Evolutionary conservation across 2,797 vertebrate genomes (phyloP), one percentile per base, ranked within the genome.

Genomic region (Lerista edwardsae): DNA sequence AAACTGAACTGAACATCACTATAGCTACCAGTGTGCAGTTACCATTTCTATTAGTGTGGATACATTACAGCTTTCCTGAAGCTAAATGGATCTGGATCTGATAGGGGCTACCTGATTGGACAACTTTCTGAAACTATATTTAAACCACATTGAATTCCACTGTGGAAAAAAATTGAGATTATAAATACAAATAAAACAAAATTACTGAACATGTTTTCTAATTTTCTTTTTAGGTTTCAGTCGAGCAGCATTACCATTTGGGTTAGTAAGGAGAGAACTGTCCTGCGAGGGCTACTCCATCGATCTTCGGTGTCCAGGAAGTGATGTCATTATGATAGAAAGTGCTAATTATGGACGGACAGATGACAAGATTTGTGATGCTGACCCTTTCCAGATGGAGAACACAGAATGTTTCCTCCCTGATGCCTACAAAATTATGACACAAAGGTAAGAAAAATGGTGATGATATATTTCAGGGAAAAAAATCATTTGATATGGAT

Each of bases 301-400:
- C 86, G 98, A 99, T 95, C 97, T 99, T 87, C 97, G 98, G 36
- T 99, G 99, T 94, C 99, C 99, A 5, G 99, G 99, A 95, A 99
- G 99, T 94, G 99, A 99, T 94, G 99, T 99, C 94, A 99, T 99
- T 93, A 99, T 99, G 98, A 99, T 99, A 29, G 99, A 99, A 93
- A 99, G 97, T 0, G 98, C 99, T 83, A 99, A 99, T 97, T 99
- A 99, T 41, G 99, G 99, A 87, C 97, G 99, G 86, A 99, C 99
- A 27, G 99, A 99, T 25, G 98, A 99, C 97, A 99, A 99, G 97
- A 99, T 99, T 92, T 99, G 99, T 86, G 99, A 99, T 39, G 98
- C 99, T 39, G 99, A 99, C 95, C 98, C 98, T 31, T 99, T 99
- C 96, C 98, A 99, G 95, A 99, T 99, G 99, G 99, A 99, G 95